Percentiles rank a stretch among this genome's conserved stretches.
phyloP scores from a whole-genome alignment of 2,113 vertebrate genomes.

The Baryphthengus martii region DNA sequence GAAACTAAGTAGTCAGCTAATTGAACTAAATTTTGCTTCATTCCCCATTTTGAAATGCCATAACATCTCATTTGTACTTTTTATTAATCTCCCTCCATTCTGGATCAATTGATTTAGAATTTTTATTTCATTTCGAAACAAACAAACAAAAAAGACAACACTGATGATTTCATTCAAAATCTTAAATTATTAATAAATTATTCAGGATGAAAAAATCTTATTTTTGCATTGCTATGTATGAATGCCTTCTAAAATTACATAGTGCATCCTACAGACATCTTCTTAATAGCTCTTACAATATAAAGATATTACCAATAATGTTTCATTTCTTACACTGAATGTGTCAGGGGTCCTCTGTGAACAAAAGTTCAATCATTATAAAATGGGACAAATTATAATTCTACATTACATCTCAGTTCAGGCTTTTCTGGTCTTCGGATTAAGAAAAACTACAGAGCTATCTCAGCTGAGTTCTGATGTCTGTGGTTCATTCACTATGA shows the following conservation, averaged over 20 bases:
- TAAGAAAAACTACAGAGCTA: neutral
- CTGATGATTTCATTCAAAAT: neutral
- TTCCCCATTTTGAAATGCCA: neutral
- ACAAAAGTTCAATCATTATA: neutral
- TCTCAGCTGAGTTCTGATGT: neutral
- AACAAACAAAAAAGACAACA: neutral
- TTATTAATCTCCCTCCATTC: neutral
- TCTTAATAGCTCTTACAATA: neutral
- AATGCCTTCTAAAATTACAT: neutral
- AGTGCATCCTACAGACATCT: neutral
- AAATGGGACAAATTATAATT: neutral
- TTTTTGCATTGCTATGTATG: neutral
- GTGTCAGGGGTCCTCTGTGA: neutral
- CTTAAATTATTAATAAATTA: neutral
- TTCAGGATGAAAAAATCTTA: neutral
- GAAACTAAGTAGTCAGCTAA: neutral
- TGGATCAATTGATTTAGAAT: neutral
- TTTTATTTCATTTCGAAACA: neutral
- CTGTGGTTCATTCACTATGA: neutral
- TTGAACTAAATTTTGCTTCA: neutral
- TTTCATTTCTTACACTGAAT: neutral
- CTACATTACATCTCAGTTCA: neutral
- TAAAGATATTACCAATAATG: neutral
- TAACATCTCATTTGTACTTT: neutral
- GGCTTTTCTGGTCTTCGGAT: neutral